Evolutionary conservation across 2,888 invertebrate genomes (phyloP).

Genomic region (Chirona hameri): DNA sequence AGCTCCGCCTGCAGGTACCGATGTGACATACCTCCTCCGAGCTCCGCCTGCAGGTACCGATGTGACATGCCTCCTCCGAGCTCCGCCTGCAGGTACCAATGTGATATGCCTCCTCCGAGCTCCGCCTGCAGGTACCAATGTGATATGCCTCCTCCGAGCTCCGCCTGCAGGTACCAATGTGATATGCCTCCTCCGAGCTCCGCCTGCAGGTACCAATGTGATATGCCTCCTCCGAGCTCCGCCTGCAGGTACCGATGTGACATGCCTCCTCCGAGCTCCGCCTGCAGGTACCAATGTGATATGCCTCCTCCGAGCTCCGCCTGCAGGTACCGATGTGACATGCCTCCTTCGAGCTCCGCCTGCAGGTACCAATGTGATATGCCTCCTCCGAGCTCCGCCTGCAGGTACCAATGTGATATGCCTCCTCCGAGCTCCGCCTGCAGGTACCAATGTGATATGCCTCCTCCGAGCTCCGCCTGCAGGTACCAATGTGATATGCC

Average conservation of each 20-base stretch:
- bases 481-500: no score
- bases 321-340: conserved; percentile 71
- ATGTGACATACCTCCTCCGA: no score
- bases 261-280: no score
- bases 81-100: conserved; percentile 71
- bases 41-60: conserved; percentile 70
- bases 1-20: conserved; percentile 72
- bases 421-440: conserved; percentile 77
- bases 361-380: conserved; percentile 69
- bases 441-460: no score
- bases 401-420: no score
- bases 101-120: no score
- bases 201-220: conserved; percentile 71
- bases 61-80: no score
- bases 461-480: conserved; percentile 79
- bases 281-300: conserved; percentile 69
- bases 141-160: no score
- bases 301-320: conserved; percentile 75
- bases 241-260: conserved; percentile 72
- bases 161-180: conserved; percentile 69
- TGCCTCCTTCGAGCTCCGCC: conserved; percentile 77
- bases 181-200: no score
- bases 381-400: conserved; percentile 80
- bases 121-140: conserved; percentile 72
- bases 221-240: no score